Percentiles rank a stretch among this genome's conserved stretches.
These are phyloP conservation scores for Plagodis dolabraria DNA, from an alignment of 2,888 invertebrate genomes.

Conservation along the genomic window DNA sequence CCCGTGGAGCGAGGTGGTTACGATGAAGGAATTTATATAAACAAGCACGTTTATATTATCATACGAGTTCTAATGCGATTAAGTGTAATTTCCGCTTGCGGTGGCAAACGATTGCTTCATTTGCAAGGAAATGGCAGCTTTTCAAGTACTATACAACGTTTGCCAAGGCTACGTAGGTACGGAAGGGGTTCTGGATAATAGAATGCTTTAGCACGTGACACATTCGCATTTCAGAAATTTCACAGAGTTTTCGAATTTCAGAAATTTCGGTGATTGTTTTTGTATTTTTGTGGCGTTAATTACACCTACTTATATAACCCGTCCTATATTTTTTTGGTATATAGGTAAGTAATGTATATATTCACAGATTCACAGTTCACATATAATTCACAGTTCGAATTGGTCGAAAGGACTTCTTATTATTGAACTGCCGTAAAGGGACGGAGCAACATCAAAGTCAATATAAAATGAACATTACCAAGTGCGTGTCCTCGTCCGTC, in stretches of 20 bases:
- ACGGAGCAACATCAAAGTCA: no score
- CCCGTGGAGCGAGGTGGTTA: slow-evolving; percentile 9
- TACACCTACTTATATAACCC: no score
- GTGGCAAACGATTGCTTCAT: slow-evolving; percentile 56
- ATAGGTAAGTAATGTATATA: no score
- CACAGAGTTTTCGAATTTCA: slow-evolving; percentile 53
- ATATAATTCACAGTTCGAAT: no score
- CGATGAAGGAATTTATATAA: slow-evolving; percentile 17
- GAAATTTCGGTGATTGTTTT: slow-evolving; percentile 36
- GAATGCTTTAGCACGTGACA: slow-evolving; percentile 76
- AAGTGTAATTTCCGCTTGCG: slow-evolving; percentile 44
- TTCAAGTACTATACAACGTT: slow-evolving; percentile 48
- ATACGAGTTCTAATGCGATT: slow-evolving; percentile 31
- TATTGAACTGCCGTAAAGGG: no score
- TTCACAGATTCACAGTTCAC: no score
- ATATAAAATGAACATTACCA: no score
- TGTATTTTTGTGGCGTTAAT: no score
- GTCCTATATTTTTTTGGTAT: no score
- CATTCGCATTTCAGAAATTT: slow-evolving; percentile 66
- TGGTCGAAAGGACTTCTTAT: no score
- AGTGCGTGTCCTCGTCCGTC: no score
- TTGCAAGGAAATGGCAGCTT: slow-evolving; percentile 59
- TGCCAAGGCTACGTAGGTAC: slow-evolving; percentile 34
- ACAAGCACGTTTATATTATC: slow-evolving; percentile 27
- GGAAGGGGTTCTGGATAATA: slow-evolving; percentile 59